Percentiles rank a stretch among this genome's conserved stretches.
phyloP scores from a whole-genome alignment of 2,113 vertebrate genomes.

The Mirounga angustirostris region DNA sequence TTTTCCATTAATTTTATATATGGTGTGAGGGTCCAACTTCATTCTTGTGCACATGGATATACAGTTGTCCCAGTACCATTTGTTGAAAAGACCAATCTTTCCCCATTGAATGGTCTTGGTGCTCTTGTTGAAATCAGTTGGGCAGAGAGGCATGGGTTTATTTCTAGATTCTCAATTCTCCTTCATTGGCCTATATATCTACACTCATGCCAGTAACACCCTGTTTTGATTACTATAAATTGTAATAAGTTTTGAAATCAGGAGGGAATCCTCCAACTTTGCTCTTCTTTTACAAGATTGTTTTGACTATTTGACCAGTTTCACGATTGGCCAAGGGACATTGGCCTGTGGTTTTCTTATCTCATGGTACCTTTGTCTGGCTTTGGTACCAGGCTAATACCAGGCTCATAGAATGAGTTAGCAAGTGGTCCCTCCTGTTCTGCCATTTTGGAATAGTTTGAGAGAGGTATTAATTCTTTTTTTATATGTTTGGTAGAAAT shows the following conservation, averaged over 20 bases:
- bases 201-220: background rate
- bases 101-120: background rate
- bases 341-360: background rate
- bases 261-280: background rate
- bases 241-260: constrained; percentile 21
- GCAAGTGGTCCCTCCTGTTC: background rate
- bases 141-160: background rate
- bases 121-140: background rate
- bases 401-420: background rate
- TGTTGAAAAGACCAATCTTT: background rate
- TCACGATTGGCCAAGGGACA: background rate
- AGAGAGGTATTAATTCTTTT: background rate
- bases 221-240: background rate
- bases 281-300: background rate
- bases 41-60: background rate
- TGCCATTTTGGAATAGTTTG: background rate
- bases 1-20: background rate
- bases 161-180: background rate
- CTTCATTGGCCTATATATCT: background rate
- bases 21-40: background rate
- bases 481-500: background rate
- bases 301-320: background rate
- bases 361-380: background rate
- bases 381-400: background rate
- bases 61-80: background rate